Conservation (phyloP, 2,888 invertebrate genomes). For the Fissipunctia ypsillon region DNA sequence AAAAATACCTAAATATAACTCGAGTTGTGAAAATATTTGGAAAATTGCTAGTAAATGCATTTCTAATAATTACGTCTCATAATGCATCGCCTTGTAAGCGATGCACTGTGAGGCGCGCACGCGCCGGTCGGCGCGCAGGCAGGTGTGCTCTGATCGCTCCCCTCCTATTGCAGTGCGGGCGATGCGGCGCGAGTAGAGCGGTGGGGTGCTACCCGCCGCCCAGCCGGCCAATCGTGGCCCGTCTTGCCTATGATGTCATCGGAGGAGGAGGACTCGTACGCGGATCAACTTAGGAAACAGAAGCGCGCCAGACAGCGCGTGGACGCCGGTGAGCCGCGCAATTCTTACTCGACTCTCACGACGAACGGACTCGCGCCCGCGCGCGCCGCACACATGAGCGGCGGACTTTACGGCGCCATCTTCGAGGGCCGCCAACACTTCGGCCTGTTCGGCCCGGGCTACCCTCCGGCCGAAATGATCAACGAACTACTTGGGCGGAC, state of each 20-base stretch:
- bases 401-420: constrained; percentile 96
- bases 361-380: constrained; percentile 90
- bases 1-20: background rate
- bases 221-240: constrained; percentile 95
- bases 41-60: constrained; percentile 72
- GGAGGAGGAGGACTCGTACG: constrained; percentile 99
- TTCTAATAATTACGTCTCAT: constrained; percentile 38
- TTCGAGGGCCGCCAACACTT: constrained; percentile 95
- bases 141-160: constrained; percentile 87
- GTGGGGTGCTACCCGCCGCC: constrained; percentile 91
- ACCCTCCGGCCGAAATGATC: constrained; percentile 97
- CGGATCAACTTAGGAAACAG: constrained; percentile 97
- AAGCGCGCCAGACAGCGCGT: constrained; percentile 98
- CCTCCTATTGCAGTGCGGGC: constrained; percentile 89
- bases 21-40: constrained; percentile 48
- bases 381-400: constrained; percentile 95
- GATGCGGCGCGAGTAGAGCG: constrained; percentile 89
- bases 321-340: constrained; percentile 98
- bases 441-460: constrained; percentile 96
- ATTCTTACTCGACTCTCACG: constrained; percentile 94
- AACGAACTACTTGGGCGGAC: constrained; percentile 96
- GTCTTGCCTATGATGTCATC: constrained; percentile 98
- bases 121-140: constrained; percentile 76
- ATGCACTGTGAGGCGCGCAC: constrained; percentile 70
- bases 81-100: constrained; percentile 54